A percentile compares a stretch with the other conserved stretches of the same genome.
phyloP scores from a whole-genome alignment of 1,140 invertebrate species.

The Archegozetes longisetosus region DNA sequence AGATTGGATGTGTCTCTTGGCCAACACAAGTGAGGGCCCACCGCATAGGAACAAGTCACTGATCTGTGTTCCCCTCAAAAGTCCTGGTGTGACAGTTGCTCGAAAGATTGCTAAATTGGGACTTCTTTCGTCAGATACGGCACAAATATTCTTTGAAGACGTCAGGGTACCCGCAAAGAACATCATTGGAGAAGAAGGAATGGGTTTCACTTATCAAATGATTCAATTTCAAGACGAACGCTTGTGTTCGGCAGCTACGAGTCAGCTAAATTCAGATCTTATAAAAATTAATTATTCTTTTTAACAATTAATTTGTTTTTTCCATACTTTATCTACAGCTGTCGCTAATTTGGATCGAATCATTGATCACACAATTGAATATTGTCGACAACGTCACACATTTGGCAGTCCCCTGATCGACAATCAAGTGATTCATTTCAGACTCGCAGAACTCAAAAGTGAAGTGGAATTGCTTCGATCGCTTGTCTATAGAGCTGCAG shows the following conservation, averaged over 20 bases:
- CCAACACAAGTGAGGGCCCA: slow-evolving; percentile 34
- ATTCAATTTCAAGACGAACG: slow-evolving; percentile 43
- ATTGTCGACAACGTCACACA: slow-evolving; percentile 33
- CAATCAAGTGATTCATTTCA: slow-evolving; percentile 39
- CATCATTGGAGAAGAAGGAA: slow-evolving; percentile 42
- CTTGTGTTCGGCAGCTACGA: slow-evolving; percentile 30
- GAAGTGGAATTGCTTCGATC: slow-evolving; percentile 38
- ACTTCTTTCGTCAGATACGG: slow-evolving; percentile 39
- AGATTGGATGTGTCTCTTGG: slow-evolving; percentile 43
- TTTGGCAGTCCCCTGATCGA: slow-evolving; percentile 37
- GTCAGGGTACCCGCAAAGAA: slow-evolving; percentile 36
- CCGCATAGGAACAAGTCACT: slow-evolving; percentile 41
- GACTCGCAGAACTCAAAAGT: slow-evolving; percentile 38
- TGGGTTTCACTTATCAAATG: slow-evolving; percentile 45
- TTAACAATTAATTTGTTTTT: neutral
- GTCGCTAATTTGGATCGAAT: slow-evolving; percentile 30
- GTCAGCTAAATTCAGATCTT: slow-evolving; percentile 24
- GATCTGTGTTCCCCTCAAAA: slow-evolving; percentile 40
- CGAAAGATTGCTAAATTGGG: slow-evolving; percentile 39
- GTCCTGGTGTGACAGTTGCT: slow-evolving; percentile 28
- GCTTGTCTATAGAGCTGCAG: slow-evolving; percentile 34
- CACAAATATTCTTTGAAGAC: slow-evolving; percentile 43
- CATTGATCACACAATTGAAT: slow-evolving; percentile 36
- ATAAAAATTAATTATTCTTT: neutral
- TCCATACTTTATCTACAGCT: slow-evolving; percentile 21